Conservation (phyloP, 1,140 invertebrate genomes). For the Oreohelix idahoensis region DNA sequence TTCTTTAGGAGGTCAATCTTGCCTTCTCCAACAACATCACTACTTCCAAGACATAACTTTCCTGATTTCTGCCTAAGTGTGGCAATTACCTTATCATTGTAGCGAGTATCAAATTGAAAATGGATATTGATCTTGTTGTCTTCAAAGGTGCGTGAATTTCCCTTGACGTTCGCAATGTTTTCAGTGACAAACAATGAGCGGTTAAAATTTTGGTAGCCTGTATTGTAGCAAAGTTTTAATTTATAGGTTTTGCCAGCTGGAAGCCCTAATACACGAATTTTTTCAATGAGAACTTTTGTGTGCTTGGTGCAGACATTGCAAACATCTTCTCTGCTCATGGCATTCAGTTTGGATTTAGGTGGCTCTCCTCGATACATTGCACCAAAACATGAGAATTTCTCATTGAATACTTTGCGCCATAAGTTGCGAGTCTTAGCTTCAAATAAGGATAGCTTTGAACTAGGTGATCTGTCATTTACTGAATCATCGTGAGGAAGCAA, state of each 20-base stretch:
- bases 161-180: conserved; percentile 44
- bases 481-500: conserved; percentile 72
- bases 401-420: conserved; percentile 62
- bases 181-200: conserved; percentile 46
- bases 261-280: conserved; percentile 55
- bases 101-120: conserved; percentile 53
- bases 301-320: conserved; percentile 59
- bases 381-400: conserved; percentile 62
- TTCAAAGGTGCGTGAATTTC: conserved; percentile 40
- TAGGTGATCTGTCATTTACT: conserved; percentile 70
- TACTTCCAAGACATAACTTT: conserved; percentile 45
- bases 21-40: conserved; percentile 41
- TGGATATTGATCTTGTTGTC: conserved; percentile 43
- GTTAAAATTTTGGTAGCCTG: conserved; percentile 52
- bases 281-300: conserved; percentile 56
- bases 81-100: conserved; percentile 46
- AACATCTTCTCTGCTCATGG: conserved; percentile 46
- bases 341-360: conserved; percentile 52
- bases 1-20: conserved; percentile 41
- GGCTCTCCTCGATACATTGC: conserved; percentile 70
- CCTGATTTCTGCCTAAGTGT: conserved; percentile 43
- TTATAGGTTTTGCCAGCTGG: conserved; percentile 55
- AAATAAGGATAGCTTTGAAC: conserved; percentile 67
- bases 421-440: conserved; percentile 57
- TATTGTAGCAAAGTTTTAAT: conserved; percentile 50